Evolutionary conservation across 2,888 invertebrate species (phyloP).

Genomic region (Camponotus fellah): DNA sequence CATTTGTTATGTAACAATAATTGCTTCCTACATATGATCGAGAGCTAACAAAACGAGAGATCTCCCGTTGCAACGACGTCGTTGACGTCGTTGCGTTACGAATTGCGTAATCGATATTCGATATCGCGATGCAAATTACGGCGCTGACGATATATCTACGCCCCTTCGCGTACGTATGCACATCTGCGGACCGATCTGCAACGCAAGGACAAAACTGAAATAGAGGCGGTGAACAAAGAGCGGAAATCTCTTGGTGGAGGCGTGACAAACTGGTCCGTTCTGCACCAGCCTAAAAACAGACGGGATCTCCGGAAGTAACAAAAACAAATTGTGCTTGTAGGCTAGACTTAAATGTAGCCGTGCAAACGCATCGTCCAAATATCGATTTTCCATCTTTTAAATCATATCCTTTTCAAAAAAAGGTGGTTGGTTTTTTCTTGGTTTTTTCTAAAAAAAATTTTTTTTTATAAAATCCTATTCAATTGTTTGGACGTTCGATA

Average conservation of each 20-base stretch:
- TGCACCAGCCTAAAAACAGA: conserved; percentile 45
- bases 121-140: conserved; percentile 32
- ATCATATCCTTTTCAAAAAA: not conserved
- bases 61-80: not conserved
- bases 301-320: conserved; percentile 19
- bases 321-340: not conserved
- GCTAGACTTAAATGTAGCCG: not conserved
- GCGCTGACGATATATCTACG: conserved; percentile 19
- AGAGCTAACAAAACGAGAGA: conserved; percentile 12
- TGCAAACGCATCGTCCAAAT: not conserved
- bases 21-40: conserved; percentile 25
- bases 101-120: conserved; percentile 44
- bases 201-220: conserved; percentile 61
- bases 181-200: conserved; percentile 2
- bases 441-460: too few relatives aligned
- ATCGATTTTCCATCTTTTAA: not conserved
- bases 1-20: conserved; percentile 41
- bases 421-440: too few relatives aligned
- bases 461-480: not conserved
- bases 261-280: conserved; percentile 58
- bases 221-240: conserved; percentile 63
- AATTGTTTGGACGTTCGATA: not conserved
- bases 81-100: conserved; percentile 13
- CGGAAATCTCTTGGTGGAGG: conserved; percentile 58
- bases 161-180: conserved; percentile 20